phyloP scores from a whole-genome alignment of 2,888 invertebrate genomes.

The Spisula subtruncata region DNA sequence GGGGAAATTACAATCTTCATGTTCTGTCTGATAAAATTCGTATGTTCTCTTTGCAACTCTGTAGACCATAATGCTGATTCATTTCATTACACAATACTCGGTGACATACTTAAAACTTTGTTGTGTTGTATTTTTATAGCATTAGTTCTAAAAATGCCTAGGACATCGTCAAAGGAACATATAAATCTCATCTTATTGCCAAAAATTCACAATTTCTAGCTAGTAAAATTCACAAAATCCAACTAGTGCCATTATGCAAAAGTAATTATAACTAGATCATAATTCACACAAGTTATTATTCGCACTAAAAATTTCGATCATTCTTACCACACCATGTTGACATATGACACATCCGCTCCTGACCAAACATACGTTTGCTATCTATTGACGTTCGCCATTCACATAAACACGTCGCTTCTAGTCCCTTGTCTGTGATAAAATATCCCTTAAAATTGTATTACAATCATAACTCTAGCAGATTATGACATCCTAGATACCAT shows the following conservation, averaged over 20 bases:
- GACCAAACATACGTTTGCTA: neutral
- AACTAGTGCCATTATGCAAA: no score
- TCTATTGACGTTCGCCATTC: neutral
- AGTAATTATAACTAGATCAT: no score
- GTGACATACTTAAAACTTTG: neutral
- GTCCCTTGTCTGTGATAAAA: neutral
- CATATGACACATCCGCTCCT: neutral
- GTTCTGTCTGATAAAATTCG: no score
- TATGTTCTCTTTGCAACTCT: no score
- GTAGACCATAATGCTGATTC: neutral
- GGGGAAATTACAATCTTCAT: no score
- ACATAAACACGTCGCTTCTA: neutral
- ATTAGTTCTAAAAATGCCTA: no score
- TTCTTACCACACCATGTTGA: neutral
- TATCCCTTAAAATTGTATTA: conserved; percentile 3
- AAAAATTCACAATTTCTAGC: no score
- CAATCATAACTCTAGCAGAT: neutral
- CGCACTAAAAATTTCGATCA: neutral
- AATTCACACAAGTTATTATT: neutral
- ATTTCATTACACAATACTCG: no score
- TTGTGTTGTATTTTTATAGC: neutral
- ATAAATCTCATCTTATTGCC: no score
- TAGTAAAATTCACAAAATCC: no score
- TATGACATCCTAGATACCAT: neutral
- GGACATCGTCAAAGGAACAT: no score